Percentiles rank a stretch among this genome's conserved stretches.
Evolutionary conservation across 2,797 vertebrate genomes (phyloP).

Genomic region (Brotula barbata): DNA sequence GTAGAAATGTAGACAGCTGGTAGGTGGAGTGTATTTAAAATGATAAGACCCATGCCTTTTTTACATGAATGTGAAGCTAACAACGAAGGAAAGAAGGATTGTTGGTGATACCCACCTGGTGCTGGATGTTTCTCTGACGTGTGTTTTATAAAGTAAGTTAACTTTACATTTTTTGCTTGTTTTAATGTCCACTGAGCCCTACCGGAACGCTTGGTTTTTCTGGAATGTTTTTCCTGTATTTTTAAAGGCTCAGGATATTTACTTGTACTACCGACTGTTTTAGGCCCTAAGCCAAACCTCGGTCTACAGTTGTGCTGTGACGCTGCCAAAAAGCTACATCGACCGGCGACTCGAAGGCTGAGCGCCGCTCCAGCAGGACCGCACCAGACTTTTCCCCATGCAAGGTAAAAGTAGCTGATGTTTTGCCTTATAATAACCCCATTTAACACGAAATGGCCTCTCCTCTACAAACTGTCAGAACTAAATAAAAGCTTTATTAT

Average conservation of each 20-base stretch:
- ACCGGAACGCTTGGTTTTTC: neutral
- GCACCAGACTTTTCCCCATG: neutral
- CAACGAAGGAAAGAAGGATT: neutral
- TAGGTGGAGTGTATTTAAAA: neutral
- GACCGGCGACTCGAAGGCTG: neutral
- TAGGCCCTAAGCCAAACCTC: slow-evolving; percentile 75
- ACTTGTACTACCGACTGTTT: neutral
- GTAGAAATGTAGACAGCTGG: neutral
- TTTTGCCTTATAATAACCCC: neutral
- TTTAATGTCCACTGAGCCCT: rapidly evolving
- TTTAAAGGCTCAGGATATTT: neutral
- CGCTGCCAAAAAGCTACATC: slow-evolving; percentile 7
- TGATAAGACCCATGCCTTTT: slow-evolving; percentile 13
- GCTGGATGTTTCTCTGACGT: slow-evolving; percentile 1
- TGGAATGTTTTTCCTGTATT: neutral
- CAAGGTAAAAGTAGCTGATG: neutral
- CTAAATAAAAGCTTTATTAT: too few relatives aligned
- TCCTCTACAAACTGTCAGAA: too few relatives aligned
- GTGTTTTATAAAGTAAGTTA: slow-evolving; percentile 32
- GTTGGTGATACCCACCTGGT: neutral
- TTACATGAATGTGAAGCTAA: neutral
- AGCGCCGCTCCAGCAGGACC: neutral
- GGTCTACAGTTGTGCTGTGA: slow-evolving; percentile 56
- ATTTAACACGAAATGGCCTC: too few relatives aligned
- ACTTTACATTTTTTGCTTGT: rapidly evolving